Conservation (phyloP, 2,797 vertebrate species). For the Anguilla obscura region DNA sequence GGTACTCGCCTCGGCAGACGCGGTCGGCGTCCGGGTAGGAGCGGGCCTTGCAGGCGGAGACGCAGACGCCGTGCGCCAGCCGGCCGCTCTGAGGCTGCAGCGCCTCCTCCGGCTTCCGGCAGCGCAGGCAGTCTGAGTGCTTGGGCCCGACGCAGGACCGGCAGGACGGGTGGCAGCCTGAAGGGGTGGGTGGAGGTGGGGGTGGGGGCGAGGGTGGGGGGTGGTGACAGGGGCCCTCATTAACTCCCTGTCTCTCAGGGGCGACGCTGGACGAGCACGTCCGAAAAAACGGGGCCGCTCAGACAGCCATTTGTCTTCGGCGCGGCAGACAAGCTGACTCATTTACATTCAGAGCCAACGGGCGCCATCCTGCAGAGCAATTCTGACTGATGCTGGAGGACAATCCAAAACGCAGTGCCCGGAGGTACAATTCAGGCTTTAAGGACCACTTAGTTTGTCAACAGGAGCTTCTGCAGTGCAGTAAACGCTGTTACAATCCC, state of each 20-base stretch:
- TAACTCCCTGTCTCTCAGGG: neutral
- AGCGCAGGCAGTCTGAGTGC: conserved; percentile 72
- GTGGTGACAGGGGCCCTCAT: neutral
- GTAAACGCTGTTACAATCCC: neutral
- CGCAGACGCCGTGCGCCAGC: conserved; percentile 72
- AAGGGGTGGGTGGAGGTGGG: neutral
- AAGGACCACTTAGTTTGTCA: neutral
- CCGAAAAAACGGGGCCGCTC: neutral
- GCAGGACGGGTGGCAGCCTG: conserved; percentile 87
- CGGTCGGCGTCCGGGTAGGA: conserved; percentile 70
- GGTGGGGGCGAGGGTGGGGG: too few species aligned
- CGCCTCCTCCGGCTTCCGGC: conserved; percentile 70
- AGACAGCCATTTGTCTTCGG: conserved; percentile 13
- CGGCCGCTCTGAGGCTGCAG: conserved; percentile 62
- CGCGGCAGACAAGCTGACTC: neutral
- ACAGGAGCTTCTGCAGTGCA: neutral
- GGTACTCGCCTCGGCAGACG: conserved; percentile 77
- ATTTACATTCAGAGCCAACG: conserved; percentile 12
- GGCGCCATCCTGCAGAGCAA: neutral
- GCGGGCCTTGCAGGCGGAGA: conserved; percentile 66
- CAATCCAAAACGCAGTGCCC: neutral
- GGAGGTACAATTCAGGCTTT: conserved; percentile 10
- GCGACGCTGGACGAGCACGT: neutral
- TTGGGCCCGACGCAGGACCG: conserved; percentile 78
- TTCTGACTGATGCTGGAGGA: neutral